Base-by-base conservation (phyloP, 2,113 vertebrate species). In the Rhinogobius similis region DNA sequence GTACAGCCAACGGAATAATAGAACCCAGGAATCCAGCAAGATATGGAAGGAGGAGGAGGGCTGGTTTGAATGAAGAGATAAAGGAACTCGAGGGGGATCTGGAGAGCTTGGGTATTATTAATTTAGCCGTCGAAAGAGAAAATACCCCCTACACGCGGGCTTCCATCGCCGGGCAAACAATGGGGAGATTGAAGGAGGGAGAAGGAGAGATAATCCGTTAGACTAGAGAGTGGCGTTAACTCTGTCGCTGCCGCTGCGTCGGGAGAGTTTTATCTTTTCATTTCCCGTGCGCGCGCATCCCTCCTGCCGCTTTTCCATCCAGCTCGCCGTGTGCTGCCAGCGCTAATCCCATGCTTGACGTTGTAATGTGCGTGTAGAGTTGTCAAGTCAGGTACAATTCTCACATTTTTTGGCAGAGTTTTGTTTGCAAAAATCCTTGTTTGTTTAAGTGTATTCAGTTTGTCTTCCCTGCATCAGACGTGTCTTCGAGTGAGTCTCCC, bases 131-230 rank as follows among this genome's bases (percentile, higher is more conserved):
- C 83, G 84, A 86, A 82, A 87, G 72, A 86, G 75, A 73, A 69
- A 83, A 73, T 20, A 69, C 20, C 64, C 41, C 64, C 67, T 11
- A 46, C 70, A 62, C 70, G 12, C 77, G 71, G 73, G 73, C 79
- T 82, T 84, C 83, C 72, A 89, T 83, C 78, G 76, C 66, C 56
- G 62, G 43, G 43, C 59, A 77, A 75, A 90, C 90, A 91, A 90
- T 89, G 76, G 68, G 75, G 78, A 85, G 79, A 88, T 83, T 79
- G 84, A 66, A 82, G 67, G 68, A 62, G 81, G 29, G 67, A 70
- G 83, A 85, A 77, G 82, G 87, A 80, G 80, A 85, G 89, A 91
- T 92, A 88, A 91, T 92, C 91, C 92, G 81, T 72, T 77, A 79
- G 70, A 77, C 78, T 72, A 85, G 86, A 76, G 77, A 67, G 23